phyloP scores from a whole-genome alignment of 2,113 vertebrate species.

The Rhynchomys soricoides region DNA sequence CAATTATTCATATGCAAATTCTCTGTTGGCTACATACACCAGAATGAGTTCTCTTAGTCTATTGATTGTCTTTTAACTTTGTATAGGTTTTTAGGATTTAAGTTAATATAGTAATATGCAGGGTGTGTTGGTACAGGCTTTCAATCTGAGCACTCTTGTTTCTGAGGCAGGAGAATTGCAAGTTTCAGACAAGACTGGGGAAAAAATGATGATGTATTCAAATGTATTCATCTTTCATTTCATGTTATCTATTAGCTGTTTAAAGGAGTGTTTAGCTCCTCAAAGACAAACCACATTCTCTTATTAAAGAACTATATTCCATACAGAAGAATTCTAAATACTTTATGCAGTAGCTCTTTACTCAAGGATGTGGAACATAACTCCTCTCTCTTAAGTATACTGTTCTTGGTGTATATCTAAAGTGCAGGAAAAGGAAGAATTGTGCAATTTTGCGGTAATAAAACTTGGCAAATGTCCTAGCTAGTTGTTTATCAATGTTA shows the following conservation, averaged over 20 bases:
- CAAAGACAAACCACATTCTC: not conserved
- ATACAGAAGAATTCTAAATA: slow-evolving; percentile 1
- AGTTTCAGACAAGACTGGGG: not conserved
- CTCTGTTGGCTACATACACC: not conserved
- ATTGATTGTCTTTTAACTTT: not conserved
- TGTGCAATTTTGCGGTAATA: not conserved
- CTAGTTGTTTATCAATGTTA: not conserved
- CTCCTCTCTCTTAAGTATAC: not conserved
- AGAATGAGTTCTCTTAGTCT: not conserved
- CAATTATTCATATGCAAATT: slow-evolving; percentile 13
- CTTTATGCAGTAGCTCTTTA: not conserved
- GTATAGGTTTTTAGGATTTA: not conserved
- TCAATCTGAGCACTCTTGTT: not conserved
- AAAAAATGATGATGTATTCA: not conserved
- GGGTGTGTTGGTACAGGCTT: not conserved
- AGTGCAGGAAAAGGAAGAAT: not conserved
- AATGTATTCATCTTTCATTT: not conserved
- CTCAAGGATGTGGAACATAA: not conserved
- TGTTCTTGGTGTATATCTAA: not conserved
- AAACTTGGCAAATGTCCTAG: not conserved
- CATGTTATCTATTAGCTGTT: not conserved
- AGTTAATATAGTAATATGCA: not conserved
- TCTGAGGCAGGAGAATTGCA: not conserved
- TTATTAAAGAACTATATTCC: not conserved
- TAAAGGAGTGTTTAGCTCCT: not conserved